phyloP scores from a whole-genome alignment of 2,113 vertebrate species.

The Malurus alboscapulatus region DNA sequence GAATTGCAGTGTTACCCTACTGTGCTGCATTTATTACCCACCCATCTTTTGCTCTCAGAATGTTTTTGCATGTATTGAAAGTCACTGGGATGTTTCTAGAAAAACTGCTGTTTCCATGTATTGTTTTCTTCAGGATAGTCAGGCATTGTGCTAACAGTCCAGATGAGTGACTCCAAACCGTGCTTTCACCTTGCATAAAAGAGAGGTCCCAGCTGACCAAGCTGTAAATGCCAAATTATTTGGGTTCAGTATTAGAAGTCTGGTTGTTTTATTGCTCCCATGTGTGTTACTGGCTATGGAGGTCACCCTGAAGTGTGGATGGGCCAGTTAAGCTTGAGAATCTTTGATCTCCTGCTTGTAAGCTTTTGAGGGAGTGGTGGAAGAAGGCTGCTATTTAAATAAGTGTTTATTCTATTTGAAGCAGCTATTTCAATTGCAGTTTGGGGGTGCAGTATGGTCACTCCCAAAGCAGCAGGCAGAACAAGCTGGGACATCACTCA shows the following conservation, averaged over 20 bases:
- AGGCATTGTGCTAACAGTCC: background rate
- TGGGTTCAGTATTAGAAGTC: background rate
- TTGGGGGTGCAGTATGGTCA: background rate
- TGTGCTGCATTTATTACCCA: background rate
- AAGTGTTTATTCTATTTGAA: background rate
- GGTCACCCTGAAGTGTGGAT: background rate
- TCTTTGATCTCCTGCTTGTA: constrained; percentile 20
- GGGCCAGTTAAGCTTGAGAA: background rate
- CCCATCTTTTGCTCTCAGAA: background rate
- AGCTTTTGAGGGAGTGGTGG: constrained; percentile 40
- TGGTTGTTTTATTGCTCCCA: background rate
- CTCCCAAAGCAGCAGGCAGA: constrained; percentile 22
- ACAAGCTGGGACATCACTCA: background rate
- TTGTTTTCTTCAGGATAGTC: background rate
- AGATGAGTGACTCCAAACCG: background rate
- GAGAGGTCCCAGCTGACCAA: background rate
- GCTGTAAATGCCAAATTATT: background rate
- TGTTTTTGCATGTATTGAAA: background rate
- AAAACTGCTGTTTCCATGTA: background rate
- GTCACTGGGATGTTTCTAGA: background rate
- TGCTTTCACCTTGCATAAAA: background rate
- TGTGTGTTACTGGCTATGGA: background rate
- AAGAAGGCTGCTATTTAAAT: constrained; percentile 13
- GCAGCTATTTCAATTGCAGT: background rate
- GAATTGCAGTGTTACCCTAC: background rate